These are phyloP conservation scores for Seira sanloemensis DNA, from an alignment of 2,888 invertebrate genomes.

Conservation along the genomic window DNA sequence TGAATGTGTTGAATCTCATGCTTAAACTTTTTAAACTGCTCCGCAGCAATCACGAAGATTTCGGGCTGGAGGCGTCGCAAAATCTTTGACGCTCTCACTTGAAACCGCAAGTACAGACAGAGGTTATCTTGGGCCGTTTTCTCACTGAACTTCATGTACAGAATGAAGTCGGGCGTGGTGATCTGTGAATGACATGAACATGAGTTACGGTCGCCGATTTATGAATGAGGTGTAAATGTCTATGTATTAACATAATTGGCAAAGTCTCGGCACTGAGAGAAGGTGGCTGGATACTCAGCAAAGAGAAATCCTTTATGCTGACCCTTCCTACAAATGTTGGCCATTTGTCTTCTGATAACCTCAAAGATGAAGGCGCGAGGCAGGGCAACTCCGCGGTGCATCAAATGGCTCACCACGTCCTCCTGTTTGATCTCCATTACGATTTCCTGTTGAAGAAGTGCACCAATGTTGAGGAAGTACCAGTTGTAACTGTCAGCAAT, in stretches of 20 bases:
- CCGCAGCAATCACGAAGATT: constrained; percentile 13
- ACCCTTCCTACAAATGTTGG: constrained; percentile 23
- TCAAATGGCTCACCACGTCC: constrained; percentile 38
- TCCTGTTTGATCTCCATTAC: constrained; percentile 16
- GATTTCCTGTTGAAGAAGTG: constrained; percentile 45
- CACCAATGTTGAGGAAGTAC: constrained; percentile 37
- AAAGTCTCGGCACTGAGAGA: constrained; percentile 24
- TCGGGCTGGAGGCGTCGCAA: constrained; percentile 30
- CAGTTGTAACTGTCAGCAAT: constrained; percentile 38
- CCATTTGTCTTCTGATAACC: constrained; percentile 46
- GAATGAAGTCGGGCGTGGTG: constrained; percentile 35
- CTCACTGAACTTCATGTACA: constrained; percentile 47
- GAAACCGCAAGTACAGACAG: constrained; percentile 37
- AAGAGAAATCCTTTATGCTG: constrained; percentile 44
- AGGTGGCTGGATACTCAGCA: constrained; percentile 42
- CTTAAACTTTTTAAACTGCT: constrained; percentile 41
- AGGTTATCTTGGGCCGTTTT: constrained; percentile 32
- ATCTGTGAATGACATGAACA: not conserved
- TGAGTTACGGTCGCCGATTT: not conserved
- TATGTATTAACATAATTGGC: constrained; percentile 12
- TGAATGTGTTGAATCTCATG: constrained; percentile 33
- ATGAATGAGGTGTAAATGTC: too few species aligned
- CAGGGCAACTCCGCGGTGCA: constrained; percentile 48
- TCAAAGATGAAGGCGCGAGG: constrained; percentile 51
- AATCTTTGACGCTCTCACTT: constrained; percentile 45